These are phyloP conservation scores for Ispidina picta DNA, from an alignment of 2,797 vertebrate genomes.

Conservation along the genomic window DNA sequence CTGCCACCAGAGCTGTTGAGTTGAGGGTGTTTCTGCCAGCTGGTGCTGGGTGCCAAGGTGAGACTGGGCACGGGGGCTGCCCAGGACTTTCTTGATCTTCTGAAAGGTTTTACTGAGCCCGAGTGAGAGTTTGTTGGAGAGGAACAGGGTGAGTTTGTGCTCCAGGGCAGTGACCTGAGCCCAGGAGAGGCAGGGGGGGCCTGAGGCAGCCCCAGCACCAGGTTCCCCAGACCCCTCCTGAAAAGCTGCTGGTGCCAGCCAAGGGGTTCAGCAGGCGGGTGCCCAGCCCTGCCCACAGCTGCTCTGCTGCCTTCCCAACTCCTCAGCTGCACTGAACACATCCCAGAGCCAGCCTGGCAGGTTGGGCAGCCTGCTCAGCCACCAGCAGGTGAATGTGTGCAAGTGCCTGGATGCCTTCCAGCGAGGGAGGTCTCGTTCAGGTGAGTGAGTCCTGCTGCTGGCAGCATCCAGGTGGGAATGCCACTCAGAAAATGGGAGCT, in stretches of 20 bases:
- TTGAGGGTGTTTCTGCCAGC: not conserved
- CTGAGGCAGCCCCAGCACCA: not conserved
- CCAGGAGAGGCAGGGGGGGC: not conserved
- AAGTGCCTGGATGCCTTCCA: not conserved
- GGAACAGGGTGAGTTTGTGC: not conserved
- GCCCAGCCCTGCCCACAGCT: not conserved
- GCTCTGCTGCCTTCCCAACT: not conserved
- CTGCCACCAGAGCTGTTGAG: rapidly evolving
- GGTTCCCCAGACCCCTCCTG: not conserved
- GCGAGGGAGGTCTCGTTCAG: not conserved
- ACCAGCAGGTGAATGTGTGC: not conserved
- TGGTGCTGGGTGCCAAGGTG: rapidly evolving
- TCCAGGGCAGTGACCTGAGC: not conserved
- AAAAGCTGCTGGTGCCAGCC: rapidly evolving
- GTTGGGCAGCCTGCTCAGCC: not conserved
- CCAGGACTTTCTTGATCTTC: not conserved
- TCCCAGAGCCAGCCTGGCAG: not conserved
- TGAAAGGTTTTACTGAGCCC: not conserved
- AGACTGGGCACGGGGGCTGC: not conserved
- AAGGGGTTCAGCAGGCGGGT: not conserved
- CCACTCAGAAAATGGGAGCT: not conserved
- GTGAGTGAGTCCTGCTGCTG: not conserved
- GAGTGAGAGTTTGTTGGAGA: not conserved
- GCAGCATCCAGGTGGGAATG: not conserved
- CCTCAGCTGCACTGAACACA: not conserved